These are phyloP conservation scores for Pinctada fucata DNA, from an alignment of 2,888 invertebrate species.

Conservation along the genomic window DNA sequence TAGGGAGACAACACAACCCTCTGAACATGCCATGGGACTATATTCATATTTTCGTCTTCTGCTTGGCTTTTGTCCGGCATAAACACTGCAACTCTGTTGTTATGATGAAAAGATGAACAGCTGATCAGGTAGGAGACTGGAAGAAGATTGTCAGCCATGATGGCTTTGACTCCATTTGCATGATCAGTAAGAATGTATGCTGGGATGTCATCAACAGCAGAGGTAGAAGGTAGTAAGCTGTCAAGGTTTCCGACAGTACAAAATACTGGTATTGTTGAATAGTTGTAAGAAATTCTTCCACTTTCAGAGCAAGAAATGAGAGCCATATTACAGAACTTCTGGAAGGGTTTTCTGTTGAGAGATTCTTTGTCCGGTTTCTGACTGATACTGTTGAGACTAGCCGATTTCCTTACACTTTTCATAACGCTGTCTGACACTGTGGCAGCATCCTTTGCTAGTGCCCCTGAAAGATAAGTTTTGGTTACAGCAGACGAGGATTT, in stretches of 20 bases:
- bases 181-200: not conserved
- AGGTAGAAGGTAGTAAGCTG: not conserved
- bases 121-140: not conserved
- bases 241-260: not conserved
- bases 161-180: not conserved
- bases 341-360: not conserved
- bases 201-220: not conserved
- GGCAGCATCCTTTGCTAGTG: too few species aligned
- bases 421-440: too few species aligned
- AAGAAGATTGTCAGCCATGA: slow-evolving; percentile 5
- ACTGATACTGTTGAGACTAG: too few species aligned
- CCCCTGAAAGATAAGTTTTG: too few species aligned
- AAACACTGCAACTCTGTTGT: not conserved
- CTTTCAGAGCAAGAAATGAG: not conserved
- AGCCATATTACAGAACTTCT: slow-evolving; percentile 8
- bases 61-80: not conserved
- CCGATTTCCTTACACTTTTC: too few species aligned
- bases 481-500: too few species aligned
- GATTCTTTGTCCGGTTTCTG: too few species aligned
- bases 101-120: not conserved
- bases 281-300: not conserved
- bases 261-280: not conserved
- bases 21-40: not conserved
- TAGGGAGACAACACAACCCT: slow-evolving; percentile 11
- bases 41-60: not conserved